These are phyloP conservation scores for Apistogramma diplotaenia DNA, from an alignment of 2,113 vertebrate species.

Conservation along the genomic window DNA sequence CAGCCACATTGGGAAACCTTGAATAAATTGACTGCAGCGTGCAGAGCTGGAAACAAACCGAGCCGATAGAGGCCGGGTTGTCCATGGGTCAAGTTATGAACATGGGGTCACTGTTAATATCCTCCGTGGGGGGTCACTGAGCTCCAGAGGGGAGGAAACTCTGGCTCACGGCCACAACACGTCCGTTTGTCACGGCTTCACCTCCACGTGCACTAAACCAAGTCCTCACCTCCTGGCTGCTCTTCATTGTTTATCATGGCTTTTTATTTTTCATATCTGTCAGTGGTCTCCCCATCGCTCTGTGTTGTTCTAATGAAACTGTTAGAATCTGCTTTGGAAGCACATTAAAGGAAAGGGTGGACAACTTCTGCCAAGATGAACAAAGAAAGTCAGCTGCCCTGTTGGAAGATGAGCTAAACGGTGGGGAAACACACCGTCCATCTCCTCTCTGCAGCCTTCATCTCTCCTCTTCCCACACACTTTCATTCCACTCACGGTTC, in stretches of 20 bases:
- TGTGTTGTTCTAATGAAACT: constrained; percentile 62
- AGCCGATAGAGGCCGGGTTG: constrained; percentile 21
- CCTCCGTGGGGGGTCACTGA: constrained; percentile 33
- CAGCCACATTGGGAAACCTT: constrained; percentile 1
- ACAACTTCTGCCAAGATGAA: constrained; percentile 57
- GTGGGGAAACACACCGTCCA: constrained; percentile 39
- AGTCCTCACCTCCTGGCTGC: background rate
- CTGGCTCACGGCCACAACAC: constrained; percentile 26
- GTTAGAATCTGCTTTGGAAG: constrained; percentile 70
- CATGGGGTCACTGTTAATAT: constrained; percentile 49
- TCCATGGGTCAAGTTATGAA: constrained; percentile 22
- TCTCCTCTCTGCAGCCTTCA: constrained; percentile 32
- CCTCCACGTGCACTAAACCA: background rate
- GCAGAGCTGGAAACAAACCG: background rate
- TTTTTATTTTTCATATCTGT: constrained; percentile 17
- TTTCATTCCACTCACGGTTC: background rate
- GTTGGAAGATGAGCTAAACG: constrained; percentile 27
- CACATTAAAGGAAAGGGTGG: constrained; percentile 56
- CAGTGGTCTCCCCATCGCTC: constrained; percentile 38
- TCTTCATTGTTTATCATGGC: constrained; percentile 33
- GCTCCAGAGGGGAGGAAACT: background rate
- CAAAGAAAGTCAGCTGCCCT: constrained; percentile 29
- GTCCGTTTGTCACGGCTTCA: constrained; percentile 35
- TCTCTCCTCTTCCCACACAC: constrained; percentile 17
- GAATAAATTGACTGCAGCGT: constrained; percentile 22